These are phyloP conservation scores for Mnemiopsis leidyi DNA, from an alignment of 37 sponge, comb jelly and placozoan species.

Conservation along the genomic window DNA sequence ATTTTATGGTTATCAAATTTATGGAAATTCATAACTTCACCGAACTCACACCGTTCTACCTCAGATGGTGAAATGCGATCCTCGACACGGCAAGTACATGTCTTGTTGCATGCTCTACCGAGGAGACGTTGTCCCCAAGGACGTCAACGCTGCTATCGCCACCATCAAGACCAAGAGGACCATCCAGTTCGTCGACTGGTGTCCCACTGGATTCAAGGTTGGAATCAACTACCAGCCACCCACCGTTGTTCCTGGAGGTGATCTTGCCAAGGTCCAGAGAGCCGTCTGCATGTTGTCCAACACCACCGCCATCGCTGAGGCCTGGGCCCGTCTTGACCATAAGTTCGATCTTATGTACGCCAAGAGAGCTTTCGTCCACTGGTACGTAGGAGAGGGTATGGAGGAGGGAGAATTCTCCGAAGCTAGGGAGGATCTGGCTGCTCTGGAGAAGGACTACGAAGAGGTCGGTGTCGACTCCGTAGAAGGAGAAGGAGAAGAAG, in stretches of 20 bases:
- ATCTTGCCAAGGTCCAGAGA: slow-evolving; percentile 94
- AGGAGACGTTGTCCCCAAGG: slow-evolving; percentile 97
- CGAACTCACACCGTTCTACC: no score
- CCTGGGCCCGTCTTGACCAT: slow-evolving; percentile 97
- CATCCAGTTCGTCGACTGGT: slow-evolving; percentile 99
- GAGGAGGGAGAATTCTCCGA: slow-evolving; percentile 93
- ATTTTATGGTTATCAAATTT: no score
- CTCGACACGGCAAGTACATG: slow-evolving; percentile 99
- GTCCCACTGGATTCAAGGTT: slow-evolving; percentile 98
- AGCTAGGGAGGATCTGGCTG: slow-evolving; percentile 89
- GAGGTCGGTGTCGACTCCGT: slow-evolving; percentile 82
- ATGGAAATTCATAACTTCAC: no score
- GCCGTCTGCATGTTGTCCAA: slow-evolving; percentile 97
- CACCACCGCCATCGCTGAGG: slow-evolving; percentile 98
- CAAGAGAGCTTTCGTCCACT: slow-evolving; percentile 98
- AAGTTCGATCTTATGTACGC: slow-evolving; percentile 99
- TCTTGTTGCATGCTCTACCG: slow-evolving; percentile 94
- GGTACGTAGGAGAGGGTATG: slow-evolving; percentile 97
- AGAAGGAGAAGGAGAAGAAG: slow-evolving; percentile 82
- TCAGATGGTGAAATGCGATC: slow-evolving; percentile 97
- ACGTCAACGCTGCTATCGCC: slow-evolving; percentile 94
- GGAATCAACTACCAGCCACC: slow-evolving; percentile 67
- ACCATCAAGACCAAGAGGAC: slow-evolving; percentile 97
- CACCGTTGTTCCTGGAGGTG: slow-evolving; percentile 91
- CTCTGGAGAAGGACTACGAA: slow-evolving; percentile 88